Evolutionary conservation across 2,797 vertebrate genomes (phyloP), one percentile per base, ranked within the genome.

Genomic region (Linurgus olivaceus): DNA sequence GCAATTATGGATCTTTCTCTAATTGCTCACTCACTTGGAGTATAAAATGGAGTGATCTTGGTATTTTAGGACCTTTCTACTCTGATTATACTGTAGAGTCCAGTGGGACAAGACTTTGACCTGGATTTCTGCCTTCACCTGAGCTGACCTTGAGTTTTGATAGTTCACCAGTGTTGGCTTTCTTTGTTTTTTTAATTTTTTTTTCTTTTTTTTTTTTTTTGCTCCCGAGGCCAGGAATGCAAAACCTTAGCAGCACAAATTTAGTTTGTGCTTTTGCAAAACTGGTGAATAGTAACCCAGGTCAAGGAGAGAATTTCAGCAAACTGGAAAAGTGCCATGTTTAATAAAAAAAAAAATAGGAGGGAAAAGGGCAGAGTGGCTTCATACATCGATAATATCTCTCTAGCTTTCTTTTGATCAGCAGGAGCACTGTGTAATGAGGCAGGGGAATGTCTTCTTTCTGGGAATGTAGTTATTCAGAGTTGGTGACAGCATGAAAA

Each of bases 391-490:
- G 92, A 79, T 90, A 71, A 50, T 73, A 92, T 79, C 78, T 96
- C 77, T 65, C 73, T 52, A 63, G 31, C 28, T 84, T 55, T 93
- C 68, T 85, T 95, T 93, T 91, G 93, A 91, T 94, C 89, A 94
- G 82, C 78, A 65, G 66, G 75, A 88, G 61, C 68, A 65, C 72
- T n/a, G 23, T 52, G 76, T 90, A 93, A 88, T 88, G 79, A 83
- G 58, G 50, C 48, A 82, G 63, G 48, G 35, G 89, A 94, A 77
- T 58, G 57, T 71, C 85, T 83, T 78, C 90, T 89, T 29, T 88
- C 94, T 86, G 90, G 75, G 76, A 93, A 93, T 48, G 45, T 20
- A 40, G 57, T 90, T 91, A 94, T 94, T 91, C 79, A 38, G 93
- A 92, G 88, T 25, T 94, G 65, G 86, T 86, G 94, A 83, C 78